phyloP scores from a whole-genome alignment of 2,113 vertebrate species.

The Lota lota region DNA sequence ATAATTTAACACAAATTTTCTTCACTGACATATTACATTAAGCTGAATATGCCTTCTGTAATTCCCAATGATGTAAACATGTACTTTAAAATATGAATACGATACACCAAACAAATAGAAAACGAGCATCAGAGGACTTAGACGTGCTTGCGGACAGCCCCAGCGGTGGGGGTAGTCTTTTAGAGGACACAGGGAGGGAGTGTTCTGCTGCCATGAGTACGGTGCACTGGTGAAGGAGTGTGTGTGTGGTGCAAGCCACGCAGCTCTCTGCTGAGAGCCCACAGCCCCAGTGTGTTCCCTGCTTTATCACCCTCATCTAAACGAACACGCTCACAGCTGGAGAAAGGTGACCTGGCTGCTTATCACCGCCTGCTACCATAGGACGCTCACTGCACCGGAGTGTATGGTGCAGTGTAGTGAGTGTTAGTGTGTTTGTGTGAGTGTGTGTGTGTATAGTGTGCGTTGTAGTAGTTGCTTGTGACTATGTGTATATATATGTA shows the following conservation, averaged over 20 bases:
- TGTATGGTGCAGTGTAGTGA: slow-evolving; percentile 16
- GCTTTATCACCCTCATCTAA: slow-evolving; percentile 66
- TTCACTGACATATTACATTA: no score
- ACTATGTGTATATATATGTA: no score
- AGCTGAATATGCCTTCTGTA: no score
- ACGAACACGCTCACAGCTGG: slow-evolving; percentile 68
- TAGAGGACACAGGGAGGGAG: slow-evolving; percentile 6
- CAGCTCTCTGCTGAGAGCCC: slow-evolving; percentile 48
- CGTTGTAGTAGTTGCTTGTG: no score
- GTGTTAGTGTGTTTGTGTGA: slow-evolving; percentile 22
- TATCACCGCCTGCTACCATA: slow-evolving; percentile 59
- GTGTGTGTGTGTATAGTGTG: not conserved
- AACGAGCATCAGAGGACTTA: no score
- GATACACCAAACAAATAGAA: no score
- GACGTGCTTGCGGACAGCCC: no score
- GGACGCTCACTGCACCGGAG: not conserved
- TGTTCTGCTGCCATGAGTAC: slow-evolving; percentile 21
- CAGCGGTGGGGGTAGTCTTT: no score
- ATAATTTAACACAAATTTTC: no score
- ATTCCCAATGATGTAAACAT: no score
- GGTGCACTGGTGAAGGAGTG: no score
- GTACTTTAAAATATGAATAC: no score
- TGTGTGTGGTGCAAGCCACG: slow-evolving; percentile 17
- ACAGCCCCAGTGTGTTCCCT: slow-evolving; percentile 57
- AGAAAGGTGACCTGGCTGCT: slow-evolving; percentile 72